Conservation (phyloP, 2,797 vertebrate genomes). For the Liasis olivaceus region DNA sequence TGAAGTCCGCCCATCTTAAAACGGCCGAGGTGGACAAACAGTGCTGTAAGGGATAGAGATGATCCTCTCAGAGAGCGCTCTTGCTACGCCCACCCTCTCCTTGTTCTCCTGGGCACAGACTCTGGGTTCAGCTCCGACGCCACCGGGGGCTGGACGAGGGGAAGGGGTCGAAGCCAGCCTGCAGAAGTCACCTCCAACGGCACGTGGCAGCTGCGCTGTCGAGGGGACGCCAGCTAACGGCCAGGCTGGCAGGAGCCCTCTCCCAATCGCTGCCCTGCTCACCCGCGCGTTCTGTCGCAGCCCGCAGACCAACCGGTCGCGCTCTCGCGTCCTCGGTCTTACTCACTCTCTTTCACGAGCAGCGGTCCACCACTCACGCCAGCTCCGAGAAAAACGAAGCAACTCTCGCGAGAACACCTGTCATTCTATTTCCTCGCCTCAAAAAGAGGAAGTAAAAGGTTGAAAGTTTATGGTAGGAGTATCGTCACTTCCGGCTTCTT, state of each 20-base stretch:
- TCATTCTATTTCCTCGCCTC: background rate
- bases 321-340: too few species aligned
- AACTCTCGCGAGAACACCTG: background rate
- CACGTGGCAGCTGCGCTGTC: background rate
- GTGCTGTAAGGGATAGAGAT: background rate
- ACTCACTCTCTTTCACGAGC: background rate
- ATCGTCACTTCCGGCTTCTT: background rate
- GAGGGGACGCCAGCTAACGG: background rate
- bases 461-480: too few species aligned
- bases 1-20: background rate
- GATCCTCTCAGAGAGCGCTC: background rate
- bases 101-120: background rate
- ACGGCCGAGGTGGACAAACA: background rate
- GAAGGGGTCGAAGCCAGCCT: background rate
- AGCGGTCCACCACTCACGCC: background rate
- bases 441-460: background rate
- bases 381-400: background rate
- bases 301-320: background rate
- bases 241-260: background rate
- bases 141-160: background rate
- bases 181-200: background rate
- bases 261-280: background rate
- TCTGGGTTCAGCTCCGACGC: background rate
- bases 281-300: background rate
- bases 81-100: background rate